Evolutionary conservation across 1,140 invertebrate genomes (phyloP).

Genomic region (Drosophila chauvacae): DNA sequence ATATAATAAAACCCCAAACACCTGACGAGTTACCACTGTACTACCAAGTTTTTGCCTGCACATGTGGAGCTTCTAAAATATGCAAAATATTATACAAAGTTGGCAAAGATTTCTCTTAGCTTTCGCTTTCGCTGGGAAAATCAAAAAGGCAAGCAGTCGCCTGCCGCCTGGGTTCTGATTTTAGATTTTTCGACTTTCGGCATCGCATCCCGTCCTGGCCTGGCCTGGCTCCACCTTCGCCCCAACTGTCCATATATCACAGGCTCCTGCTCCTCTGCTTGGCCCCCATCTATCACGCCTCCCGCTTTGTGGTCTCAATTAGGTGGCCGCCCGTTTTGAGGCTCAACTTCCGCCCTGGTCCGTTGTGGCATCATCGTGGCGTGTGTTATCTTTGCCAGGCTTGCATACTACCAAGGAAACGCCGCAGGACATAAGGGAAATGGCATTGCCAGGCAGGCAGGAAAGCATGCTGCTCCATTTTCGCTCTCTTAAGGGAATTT

Average conservation of each 20-base stretch:
- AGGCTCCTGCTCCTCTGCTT: neutral
- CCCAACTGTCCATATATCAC: conserved; percentile 26
- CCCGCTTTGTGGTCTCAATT: conserved; percentile 69
- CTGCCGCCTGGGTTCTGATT: conserved; percentile 40
- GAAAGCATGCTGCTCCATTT: neutral
- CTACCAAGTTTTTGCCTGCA: neutral
- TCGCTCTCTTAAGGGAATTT: conserved; percentile 28
- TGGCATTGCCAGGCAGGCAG: conserved; percentile 38
- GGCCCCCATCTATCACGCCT: conserved; percentile 29
- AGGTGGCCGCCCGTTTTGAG: conserved; percentile 40
- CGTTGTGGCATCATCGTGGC: conserved; percentile 16
- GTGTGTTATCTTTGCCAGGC: conserved; percentile 58
- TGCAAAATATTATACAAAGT: conserved; percentile 54
- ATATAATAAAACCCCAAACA: no score
- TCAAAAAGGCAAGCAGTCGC: conserved; percentile 16
- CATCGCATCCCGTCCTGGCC: neutral
- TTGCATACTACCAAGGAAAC: conserved; percentile 44
- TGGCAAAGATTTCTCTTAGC: conserved; percentile 35
- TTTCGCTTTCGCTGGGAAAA: conserved; percentile 49
- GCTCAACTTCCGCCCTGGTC: conserved; percentile 39
- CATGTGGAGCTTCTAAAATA: conserved; percentile 41
- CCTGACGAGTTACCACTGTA: conserved; percentile 8
- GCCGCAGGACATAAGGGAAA: conserved; percentile 30
- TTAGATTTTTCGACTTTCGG: conserved; percentile 39
- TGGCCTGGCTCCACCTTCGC: conserved; percentile 5